Base-by-base conservation (phyloP, 2,888 invertebrate species). In the Thecophora atra region DNA sequence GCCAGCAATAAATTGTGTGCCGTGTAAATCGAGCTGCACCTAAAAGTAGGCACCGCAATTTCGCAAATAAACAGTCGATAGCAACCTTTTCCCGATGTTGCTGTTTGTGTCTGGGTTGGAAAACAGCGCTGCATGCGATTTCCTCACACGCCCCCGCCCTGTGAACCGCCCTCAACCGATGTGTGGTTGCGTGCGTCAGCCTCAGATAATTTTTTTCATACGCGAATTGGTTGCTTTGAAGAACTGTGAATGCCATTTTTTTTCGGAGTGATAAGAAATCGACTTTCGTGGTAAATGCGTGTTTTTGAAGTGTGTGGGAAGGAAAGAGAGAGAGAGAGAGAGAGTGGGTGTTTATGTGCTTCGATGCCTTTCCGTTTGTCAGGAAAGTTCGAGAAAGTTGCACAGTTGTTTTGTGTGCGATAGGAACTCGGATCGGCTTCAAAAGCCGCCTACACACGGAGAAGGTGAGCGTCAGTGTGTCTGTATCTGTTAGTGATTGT, bases 1-100 rank as follows among this genome's bases (percentile, higher is more conserved):
- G 83, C 83, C 81, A 80, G 80, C 83, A 80, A 82, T 82, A 83
- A 82, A 82, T 82, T 81, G 78, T 77, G 80, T 24, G 24, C 56
- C 17, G 17, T 24, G 67, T 13, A 54, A 54, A 54, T 54, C 54
- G 1, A 54, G 21, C 2, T 21, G 21, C 54, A 21, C 21, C 21
- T 37, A 37, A 37, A 37, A 37, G 37, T 37, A 37, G 37, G 37
- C 37, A 37, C 37, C 37, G 11, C 37, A 37, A 2, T 37, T 37
- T 37, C 11, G 0, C 37, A 37, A 37, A 37, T 11, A 37, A 37
- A 11, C 37, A 8, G 11, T 11, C 37, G 37, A 37, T 37, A 37
- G 37, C 37, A 37, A 11, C 37, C 1, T 6, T 8, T 37, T 37
- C 11, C 7, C 37, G 6, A 11, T 37, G 37, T 37, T 37, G 37